These are phyloP conservation scores for Falco naumanni DNA, from an alignment of 2,797 vertebrate genomes.

Conservation along the genomic window DNA sequence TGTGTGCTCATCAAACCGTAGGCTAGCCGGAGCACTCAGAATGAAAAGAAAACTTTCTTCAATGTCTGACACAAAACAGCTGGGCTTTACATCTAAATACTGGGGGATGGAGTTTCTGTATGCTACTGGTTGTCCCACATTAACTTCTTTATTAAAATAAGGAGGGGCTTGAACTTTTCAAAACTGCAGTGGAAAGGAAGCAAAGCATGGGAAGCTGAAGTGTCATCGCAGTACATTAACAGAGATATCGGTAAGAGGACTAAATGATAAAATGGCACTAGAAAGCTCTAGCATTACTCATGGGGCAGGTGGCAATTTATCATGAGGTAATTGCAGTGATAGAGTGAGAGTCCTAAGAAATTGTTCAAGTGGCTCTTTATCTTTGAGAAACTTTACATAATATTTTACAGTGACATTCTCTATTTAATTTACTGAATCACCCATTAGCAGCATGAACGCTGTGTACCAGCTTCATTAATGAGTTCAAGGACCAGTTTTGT, in stretches of 20 bases:
- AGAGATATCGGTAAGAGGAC: not conserved
- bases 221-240: not conserved
- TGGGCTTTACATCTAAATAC: conserved; percentile 12
- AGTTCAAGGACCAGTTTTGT: conserved; percentile 17
- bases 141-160: not conserved
- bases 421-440: conserved; percentile 32
- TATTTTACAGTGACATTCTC: not conserved
- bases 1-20: not conserved
- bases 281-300: not conserved
- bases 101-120: not conserved
- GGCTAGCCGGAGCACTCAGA: not conserved
- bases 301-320: conserved; percentile 34
- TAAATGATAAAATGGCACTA: not conserved
- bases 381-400: not conserved
- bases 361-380: not conserved
- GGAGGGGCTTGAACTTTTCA: not conserved
- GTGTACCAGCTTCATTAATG: not conserved
- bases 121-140: not conserved
- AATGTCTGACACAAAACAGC: conserved; percentile 52
- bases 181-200: not conserved
- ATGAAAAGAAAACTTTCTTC: not conserved
- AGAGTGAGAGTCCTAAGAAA: not conserved
- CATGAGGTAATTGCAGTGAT: not conserved
- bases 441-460: not conserved
- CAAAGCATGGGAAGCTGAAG: not conserved